Evolutionary conservation across 2,888 invertebrate species (phyloP), one percentile per base, ranked within the genome.

Genomic region (Trichogramma dendrolimi): DNA sequence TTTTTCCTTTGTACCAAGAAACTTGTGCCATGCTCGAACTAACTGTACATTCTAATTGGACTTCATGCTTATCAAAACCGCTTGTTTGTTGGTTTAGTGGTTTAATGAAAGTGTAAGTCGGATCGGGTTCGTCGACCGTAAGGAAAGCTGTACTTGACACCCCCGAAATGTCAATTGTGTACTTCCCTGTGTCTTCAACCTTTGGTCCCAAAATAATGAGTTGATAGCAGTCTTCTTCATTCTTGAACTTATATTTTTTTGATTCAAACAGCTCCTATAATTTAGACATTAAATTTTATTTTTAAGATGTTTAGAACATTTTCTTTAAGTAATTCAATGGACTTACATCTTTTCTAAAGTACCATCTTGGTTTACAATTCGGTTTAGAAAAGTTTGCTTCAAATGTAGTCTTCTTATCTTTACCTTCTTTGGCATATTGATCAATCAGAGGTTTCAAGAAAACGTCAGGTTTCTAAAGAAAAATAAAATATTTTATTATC

Each of bases 111-210:
- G 88, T 88, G 78, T 95, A 99, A 10, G 88, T 87, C 44, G 96
- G 96, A 81, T 96, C 96, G 63, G 98, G 92, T 81, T 96, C 97
- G 75, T 97, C 96, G 38, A 99, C 97, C 81, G 91, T 94, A 60
- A 99, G 86, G 82, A 94, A 93, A 52, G 91, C 96, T 27, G 93
- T 90, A 70, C 91, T 92, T 58, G 88, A 87, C 55, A 92, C 86
- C 58, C 96, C 94, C 72, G 92, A 91, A 71, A 97, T 94, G 82
- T 98, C 96, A 72, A 96, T 89, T 0, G 92, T 93, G 77, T 96
- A 97, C 83, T 96, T 96, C 71, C 97, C 99, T 69, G 92, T 92
- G 79, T 99, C 99, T 72, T 99, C 98, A 46, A 93, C 92, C 81
- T 93, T 94, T 0, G 99, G 96, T 73, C 86, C 87, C 78, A 85